Evolutionary conservation across 1,140 invertebrate genomes (phyloP).

Genomic region (Grapholita molesta): DNA sequence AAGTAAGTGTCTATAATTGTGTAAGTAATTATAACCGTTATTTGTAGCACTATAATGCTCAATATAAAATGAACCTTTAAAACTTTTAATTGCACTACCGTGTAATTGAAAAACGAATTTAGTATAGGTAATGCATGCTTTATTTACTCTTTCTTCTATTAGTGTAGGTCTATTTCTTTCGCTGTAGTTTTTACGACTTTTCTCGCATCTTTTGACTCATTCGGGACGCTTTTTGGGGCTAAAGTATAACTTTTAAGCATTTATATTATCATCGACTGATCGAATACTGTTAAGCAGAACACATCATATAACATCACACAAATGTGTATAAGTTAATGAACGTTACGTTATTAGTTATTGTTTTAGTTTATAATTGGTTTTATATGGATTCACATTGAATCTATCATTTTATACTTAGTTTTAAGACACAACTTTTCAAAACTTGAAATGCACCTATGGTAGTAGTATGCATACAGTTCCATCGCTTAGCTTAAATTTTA

Average conservation of each 20-base stretch:
- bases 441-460: constrained; percentile 57
- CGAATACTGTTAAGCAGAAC: constrained; percentile 34
- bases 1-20: constrained; percentile 10
- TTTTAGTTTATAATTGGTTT: constrained; percentile 39
- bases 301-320: constrained; percentile 34
- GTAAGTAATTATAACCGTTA: constrained; percentile 27
- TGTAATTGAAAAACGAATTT: constrained; percentile 35
- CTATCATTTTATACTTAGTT: constrained; percentile 36
- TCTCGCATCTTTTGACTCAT: constrained; percentile 41
- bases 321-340: constrained; percentile 35
- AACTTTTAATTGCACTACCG: constrained; percentile 73
- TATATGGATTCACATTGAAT: constrained; percentile 47
- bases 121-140: constrained; percentile 37
- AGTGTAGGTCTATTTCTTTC: constrained; percentile 68
- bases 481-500: constrained; percentile 43
- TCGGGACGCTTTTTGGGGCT: constrained; percentile 47
- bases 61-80: constrained; percentile 64
- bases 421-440: constrained; percentile 36
- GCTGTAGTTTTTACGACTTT: constrained; percentile 49
- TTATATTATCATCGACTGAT: constrained; percentile 62
- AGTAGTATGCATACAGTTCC: constrained; percentile 52
- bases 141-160: constrained; percentile 41
- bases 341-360: constrained; percentile 36
- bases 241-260: constrained; percentile 65
- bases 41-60: constrained; percentile 39